Conservation (phyloP, 2,797 vertebrate species). For the Lutjanus argentimaculatus region DNA sequence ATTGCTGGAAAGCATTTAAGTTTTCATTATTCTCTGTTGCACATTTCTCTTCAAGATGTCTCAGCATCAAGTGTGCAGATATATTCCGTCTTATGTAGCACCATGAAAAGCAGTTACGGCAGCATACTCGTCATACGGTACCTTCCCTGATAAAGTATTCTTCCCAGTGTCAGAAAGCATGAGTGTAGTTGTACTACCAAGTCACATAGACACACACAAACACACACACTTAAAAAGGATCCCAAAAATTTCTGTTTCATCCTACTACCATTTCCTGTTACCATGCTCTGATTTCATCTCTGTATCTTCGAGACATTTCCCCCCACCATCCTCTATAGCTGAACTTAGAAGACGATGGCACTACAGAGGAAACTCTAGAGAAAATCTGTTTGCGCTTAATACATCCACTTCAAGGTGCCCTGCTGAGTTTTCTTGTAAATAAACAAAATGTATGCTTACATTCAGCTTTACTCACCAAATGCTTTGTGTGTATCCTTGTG, state of each 20-base stretch:
- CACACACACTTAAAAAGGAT: not conserved
- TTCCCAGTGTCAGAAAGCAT: not conserved
- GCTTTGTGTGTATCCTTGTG: too few relatives aligned
- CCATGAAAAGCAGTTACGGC: constrained; percentile 28
- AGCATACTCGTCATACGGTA: not conserved
- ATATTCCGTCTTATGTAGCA: constrained; percentile 9
- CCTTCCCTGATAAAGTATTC: not conserved
- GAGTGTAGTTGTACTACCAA: not conserved
- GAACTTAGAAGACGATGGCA: not conserved
- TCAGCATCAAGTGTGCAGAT: constrained; percentile 16
- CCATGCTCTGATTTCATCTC: not conserved
- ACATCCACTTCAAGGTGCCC: not conserved
- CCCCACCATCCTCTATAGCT: not conserved
- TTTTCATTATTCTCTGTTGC: constrained; percentile 43
- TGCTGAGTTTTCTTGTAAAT: not conserved
- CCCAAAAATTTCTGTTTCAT: not conserved
- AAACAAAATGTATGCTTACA: not conserved
- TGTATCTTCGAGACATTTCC: not conserved
- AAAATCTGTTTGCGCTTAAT: not conserved
- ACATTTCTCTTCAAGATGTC: constrained; percentile 9
- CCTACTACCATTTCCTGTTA: not conserved
- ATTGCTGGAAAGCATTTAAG: constrained; percentile 34
- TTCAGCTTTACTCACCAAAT: not conserved
- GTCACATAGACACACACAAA: too few relatives aligned
- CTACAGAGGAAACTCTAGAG: not conserved